These are phyloP conservation scores for Trissolcus japonicus DNA, from an alignment of 2,888 invertebrate species.

Conservation along the genomic window DNA sequence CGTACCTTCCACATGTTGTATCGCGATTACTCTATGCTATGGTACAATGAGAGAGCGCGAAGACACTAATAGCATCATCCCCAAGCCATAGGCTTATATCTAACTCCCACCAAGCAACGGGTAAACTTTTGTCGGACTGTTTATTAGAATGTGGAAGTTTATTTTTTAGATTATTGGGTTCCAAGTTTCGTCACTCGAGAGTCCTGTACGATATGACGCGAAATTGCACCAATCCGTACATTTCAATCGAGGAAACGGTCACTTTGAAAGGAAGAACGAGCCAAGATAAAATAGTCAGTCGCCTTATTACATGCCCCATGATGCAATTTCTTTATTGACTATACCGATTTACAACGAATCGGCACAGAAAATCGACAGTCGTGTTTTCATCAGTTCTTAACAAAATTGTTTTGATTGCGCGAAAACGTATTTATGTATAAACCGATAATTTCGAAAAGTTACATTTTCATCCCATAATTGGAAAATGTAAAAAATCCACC, in stretches of 20 bases:
- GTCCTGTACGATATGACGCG: not conserved
- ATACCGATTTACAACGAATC: constrained; percentile 26
- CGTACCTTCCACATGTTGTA: constrained; percentile 71
- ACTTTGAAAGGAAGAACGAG: constrained; percentile 18
- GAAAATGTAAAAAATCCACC: too few species aligned
- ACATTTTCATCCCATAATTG: too few species aligned
- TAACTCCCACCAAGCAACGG: constrained; percentile 71
- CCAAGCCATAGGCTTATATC: constrained; percentile 73
- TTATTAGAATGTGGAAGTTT: constrained; percentile 15
- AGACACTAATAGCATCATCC: constrained; percentile 76
- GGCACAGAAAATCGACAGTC: constrained; percentile 17
- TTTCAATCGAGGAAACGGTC: constrained; percentile 18
- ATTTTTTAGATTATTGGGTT: constrained; percentile 23
- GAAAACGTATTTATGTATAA: too few species aligned
- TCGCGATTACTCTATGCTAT: constrained; percentile 62
- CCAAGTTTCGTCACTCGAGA: constrained; percentile 16
- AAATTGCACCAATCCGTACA: constrained; percentile 5
- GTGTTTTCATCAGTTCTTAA: constrained; percentile 2
- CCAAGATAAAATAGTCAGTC: constrained; percentile 8
- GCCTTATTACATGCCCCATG: constrained; percentile 22
- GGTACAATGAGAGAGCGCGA: constrained; percentile 68
- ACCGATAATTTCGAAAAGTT: too few species aligned
- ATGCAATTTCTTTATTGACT: constrained; percentile 42
- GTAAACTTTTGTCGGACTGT: constrained; percentile 43
- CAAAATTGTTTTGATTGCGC: too few species aligned